Evolutionary conservation across 2,797 vertebrate genomes (phyloP), one percentile per base, ranked within the genome.

Genomic region (Pangasius djambal): DNA sequence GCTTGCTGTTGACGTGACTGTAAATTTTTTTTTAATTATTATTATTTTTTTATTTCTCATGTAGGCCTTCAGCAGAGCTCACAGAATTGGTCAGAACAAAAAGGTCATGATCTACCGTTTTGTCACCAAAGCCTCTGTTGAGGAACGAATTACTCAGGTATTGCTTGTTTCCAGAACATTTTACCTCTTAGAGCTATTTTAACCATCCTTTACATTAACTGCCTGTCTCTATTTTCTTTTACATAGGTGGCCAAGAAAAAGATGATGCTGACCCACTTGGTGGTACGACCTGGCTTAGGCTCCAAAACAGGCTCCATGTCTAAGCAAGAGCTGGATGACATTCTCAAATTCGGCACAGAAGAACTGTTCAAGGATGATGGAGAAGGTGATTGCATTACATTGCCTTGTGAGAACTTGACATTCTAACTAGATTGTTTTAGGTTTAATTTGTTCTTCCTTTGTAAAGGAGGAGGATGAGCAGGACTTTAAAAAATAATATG

Each of bases 101-200:
- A 99, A 99, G 93, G 98, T 99, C 92, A 99, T 99, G 98, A 99
- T 99, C 92, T 99, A 99, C 91, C 97, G 98, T 88, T 99, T 99
- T 90, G 98, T 99, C 92, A 99, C 98, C 74, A 98, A 98, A 90
- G 98, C 98, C 0, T 99, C 98, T 0, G 98, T 99, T 91, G 98
- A 99, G 93, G 98, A 99, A 92, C 96, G 98, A 89, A 99, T 99
- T 92, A 99, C 98, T 77, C 96, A 97, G 96, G 96, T 96, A 74
- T 12, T 2, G 9, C 2, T 1, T 77, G 13, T 48, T 79, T 83
- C 6, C 0, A 12, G 22, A 69, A 55, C 34, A 2, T 31, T 48
- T 59, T 69, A 31, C 25, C 4, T 37, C 2, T 75, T 4, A 44
- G 25, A 48, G 37, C 25, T 61, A 16, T 31, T 78, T 52, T 31